A percentile compares a stretch with the other conserved stretches of the same genome.
Evolutionary conservation across 2,888 invertebrate species (phyloP).

Genomic region (Callyntrura sp.): DNA sequence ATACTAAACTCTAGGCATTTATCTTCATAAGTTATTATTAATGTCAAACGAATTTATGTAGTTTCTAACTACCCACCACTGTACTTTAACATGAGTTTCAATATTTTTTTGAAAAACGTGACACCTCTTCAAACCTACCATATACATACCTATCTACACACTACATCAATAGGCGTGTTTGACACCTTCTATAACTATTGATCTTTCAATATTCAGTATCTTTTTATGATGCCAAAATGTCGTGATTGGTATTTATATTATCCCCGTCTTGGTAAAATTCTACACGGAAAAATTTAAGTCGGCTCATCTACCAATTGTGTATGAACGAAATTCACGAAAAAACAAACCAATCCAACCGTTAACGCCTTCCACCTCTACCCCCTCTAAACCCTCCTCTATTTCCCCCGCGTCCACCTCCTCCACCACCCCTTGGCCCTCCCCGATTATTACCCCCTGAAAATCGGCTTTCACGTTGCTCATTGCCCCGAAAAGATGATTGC

Average conservation of each 20-base stretch:
- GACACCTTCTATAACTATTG: no score
- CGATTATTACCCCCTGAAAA: slow-evolving; percentile 74
- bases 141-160: no score
- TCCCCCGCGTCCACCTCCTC: slow-evolving; percentile 73
- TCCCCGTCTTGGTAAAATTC: background rate
- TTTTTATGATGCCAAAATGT: background rate
- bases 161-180: no score
- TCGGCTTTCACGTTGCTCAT: slow-evolving; percentile 79
- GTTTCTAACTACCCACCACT: no score
- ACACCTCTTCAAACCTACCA: no score
- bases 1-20: no score
- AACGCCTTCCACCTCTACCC: slow-evolving; percentile 73
- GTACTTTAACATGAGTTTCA: no score
- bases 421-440: slow-evolving; percentile 78
- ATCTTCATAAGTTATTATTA: no score
- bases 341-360: background rate
- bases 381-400: slow-evolving; percentile 70
- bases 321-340: background rate
- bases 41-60: no score
- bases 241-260: background rate
- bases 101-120: no score
- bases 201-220: no score
- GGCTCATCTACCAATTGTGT: background rate
- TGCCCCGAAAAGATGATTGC: slow-evolving; percentile 75
- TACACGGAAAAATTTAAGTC: background rate